Percentiles rank a stretch among this genome's conserved stretches.
Evolutionary conservation across 2,113 vertebrate genomes (phyloP).

Genomic region (Himantopus leucocephalus): DNA sequence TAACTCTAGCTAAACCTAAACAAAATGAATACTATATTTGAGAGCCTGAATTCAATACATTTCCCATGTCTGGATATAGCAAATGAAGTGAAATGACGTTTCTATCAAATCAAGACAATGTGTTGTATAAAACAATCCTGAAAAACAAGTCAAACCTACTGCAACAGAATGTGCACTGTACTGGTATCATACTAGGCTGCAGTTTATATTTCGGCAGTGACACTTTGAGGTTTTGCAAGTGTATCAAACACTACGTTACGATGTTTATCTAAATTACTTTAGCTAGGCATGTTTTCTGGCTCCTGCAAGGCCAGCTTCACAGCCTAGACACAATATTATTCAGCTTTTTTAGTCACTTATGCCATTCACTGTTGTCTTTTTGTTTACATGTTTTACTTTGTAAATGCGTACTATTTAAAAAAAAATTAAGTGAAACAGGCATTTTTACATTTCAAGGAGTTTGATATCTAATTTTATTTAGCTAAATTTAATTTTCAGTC

Average conservation of each 20-base stretch:
- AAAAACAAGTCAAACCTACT: background rate
- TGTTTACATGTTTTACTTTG: background rate
- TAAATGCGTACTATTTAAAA: background rate
- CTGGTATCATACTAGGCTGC: background rate
- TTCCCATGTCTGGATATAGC: background rate
- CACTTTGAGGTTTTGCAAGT: background rate
- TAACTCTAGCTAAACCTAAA: conserved; percentile 31
- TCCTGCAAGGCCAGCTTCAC: background rate
- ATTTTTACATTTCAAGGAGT: background rate
- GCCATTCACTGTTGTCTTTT: background rate
- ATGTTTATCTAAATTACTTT: background rate
- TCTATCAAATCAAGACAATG: conserved; percentile 27
- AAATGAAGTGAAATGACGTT: background rate
- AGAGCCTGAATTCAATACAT: conserved; percentile 17
- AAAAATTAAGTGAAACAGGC: background rate
- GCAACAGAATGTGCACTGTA: background rate
- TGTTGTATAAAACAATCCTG: background rate
- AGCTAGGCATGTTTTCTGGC: background rate
- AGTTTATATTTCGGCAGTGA: background rate
- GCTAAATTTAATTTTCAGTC: background rate
- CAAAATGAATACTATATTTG: background rate
- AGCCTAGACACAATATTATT: background rate
- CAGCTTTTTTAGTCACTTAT: background rate
- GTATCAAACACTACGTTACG: background rate
- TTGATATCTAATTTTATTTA: background rate